Evolutionary conservation across 2,113 vertebrate species (phyloP), one percentile per base, ranked within the genome.

Genomic region (Rhinolophus ferrumequinum): DNA sequence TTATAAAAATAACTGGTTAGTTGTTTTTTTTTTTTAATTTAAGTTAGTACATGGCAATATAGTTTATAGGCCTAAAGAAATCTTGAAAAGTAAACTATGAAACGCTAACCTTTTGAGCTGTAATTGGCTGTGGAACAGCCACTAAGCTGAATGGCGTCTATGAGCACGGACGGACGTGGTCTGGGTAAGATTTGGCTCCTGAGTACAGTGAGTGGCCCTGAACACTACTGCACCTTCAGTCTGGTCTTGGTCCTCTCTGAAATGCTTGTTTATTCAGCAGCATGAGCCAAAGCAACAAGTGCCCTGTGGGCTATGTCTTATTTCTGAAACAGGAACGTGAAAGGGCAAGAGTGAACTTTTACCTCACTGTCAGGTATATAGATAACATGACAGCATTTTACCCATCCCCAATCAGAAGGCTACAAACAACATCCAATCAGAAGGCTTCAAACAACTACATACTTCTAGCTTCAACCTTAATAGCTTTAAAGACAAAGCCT

Each of bases 1-100:
- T n/a, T 70, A 64, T 90, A 95, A 97, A 96, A 97, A 96, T 90
- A 96, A 60, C 62, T 35, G 16, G 41, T 50, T 85, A 9, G 33
- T 66, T n/a, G n/a, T n/a, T n/a, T 44, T 44, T 44, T 4, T 70
- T 81, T 96, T 86, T 69, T 85, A 58, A 50, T 79, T 87, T 81
- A 67, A 72, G 12, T 88, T 90, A 90, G 35, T 73, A 33, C 47
- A 50, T 69, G 88, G 50, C 19, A 1, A 69, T 47, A 1, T 16
- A 33, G 16, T 52, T 19, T 18, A 26, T 75, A 41, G 75, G 7
- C 12, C 22, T 56, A 56, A 79, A 35, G 16, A 82, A 41, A 81
- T 26, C 73, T 56, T 47, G 30, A n/a, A 50, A 64, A 90, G 9
- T 16, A 72, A 83, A 62, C 16, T 41, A 44, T n/a, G 84, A 84